Conservation (phyloP, 35 echinoderm and acorn worm species). For the Apostichopus californicus region DNA sequence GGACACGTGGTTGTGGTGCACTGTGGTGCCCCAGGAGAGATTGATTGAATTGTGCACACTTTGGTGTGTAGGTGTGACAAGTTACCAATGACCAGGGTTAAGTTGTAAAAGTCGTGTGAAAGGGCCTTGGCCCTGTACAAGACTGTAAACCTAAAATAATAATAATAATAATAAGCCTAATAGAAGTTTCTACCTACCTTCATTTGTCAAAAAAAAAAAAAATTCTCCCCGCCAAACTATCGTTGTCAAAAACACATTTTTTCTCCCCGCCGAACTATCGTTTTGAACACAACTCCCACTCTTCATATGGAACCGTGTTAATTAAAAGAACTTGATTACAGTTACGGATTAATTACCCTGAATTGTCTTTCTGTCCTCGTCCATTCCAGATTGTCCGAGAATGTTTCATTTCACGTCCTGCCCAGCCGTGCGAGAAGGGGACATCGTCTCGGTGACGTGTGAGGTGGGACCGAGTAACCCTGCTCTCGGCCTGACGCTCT, state of each 20-base stretch:
- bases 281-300: no score
- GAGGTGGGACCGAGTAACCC: conserved; percentile 53
- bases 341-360: not conserved
- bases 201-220: not conserved
- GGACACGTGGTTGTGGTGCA: no score
- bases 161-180: not conserved
- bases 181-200: not conserved
- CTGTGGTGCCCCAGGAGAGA: no score
- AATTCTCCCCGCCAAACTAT: not conserved
- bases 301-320: no score
- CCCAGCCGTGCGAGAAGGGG: conserved; percentile 14
- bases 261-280: no score
- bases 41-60: no score
- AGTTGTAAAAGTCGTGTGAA: no score
- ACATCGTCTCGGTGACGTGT: conserved; percentile 38
- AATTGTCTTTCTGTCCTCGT: not conserved
- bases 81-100: no score
- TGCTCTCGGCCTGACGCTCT: not conserved
- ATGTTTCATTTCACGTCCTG: conserved; percentile 38
- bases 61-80: no score
- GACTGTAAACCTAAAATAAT: no score
- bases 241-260: not conserved
- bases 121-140: no score
- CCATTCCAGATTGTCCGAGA: conserved; percentile 35
- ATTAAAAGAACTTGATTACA: no score